Base-by-base conservation (phyloP, 2,888 invertebrate species). In the Phengaris arion region DNA sequence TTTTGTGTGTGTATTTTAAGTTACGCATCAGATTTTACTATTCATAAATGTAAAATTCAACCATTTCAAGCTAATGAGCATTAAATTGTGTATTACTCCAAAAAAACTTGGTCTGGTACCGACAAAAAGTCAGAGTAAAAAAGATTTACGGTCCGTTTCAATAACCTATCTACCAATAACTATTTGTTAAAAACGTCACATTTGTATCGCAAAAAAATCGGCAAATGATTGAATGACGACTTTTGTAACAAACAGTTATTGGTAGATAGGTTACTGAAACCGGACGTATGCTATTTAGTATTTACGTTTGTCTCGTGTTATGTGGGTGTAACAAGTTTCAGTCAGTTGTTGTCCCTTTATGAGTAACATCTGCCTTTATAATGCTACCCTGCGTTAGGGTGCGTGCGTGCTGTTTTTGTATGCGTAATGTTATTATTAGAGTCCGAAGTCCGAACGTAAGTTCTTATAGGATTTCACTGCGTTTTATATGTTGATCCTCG, bases 401-500 rank as follows among this genome's bases (percentile, higher is more conserved):
- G 35, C 15, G 54, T 54, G 52, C 72, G 72, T 72, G 72, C 72
- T 72, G 72, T 52, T 45, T 72, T 54, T 72, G 52, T 72, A 35
- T 69, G 69, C 35, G n/a, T n/a, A 46, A 15, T 3, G 69, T 69
- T 69, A 69, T 69, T n/a, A 48, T 69, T 69, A 69, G 69, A 48
- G 9, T 48, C 15, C 10, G 9, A 69, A n/a, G 10, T 35, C 35
- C 7, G 1, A 6, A 59, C n/a, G 2, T 35, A 52, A 9, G 12
- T 45, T 64, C 64, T 64, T 64, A 64, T 64, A 45, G 64, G 64
- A 64, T 64, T 74, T 74, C 74, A 68, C 57, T 68, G 74, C 69
- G 75, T 78, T 76, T 35, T 35, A 35, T 2, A 35, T 35, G 35
- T 35, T 2, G 35, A 35, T 35, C 35, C 4, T 3, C 35, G 4